Base-by-base conservation (phyloP, 2,888 invertebrate genomes). In the Drosophila pegasa region DNA sequence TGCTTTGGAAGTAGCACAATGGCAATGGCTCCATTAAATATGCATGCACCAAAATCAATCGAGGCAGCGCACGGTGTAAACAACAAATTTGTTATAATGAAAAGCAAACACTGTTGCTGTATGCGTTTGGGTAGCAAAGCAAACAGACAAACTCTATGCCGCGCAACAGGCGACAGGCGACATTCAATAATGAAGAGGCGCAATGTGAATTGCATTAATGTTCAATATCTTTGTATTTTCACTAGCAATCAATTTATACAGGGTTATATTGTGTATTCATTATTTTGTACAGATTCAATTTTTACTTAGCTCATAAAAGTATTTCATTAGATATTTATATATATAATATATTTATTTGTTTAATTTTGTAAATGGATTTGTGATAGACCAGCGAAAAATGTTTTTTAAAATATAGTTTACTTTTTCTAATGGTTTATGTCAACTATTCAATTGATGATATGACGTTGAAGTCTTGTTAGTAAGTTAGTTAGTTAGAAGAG, bases 61-160 rank as follows among this genome's bases (percentile, higher is more conserved):
- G 55, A 65, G 57, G 51, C 33, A 51, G 47, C 57, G 47, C 14
- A 33, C 58, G 70, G 38, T 63, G 64, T 63, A 66, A 68, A 51
- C 72, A 85, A 75, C 72, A 80, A 68, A 76, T 83, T 83, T 68
- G 66, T 76, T 74, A 70, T 74, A 83, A 83, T 83, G 71, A 83
- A 80, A 82, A 61, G 67, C 50, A 69, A 72, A 82, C 67, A 50
- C 38, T 31, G 14, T 66, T 20, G 59, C 58, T 69, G 47, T 48
- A 40, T 18, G 62, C 47, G 52, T 29, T 54, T 54, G 43, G 27
- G 67, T 55, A 47, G 54, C 55, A 31, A 18, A 55, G 25, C 54
- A 52, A 31, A 40, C 43, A 45, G 9, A 29, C 16, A 20, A 38
- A 31, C 8, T 48, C 20, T 9, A 35, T 9, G 18, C 12, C 14